Conservation (phyloP, 2,113 vertebrate genomes). For the Mystacornis crossleyi region DNA sequence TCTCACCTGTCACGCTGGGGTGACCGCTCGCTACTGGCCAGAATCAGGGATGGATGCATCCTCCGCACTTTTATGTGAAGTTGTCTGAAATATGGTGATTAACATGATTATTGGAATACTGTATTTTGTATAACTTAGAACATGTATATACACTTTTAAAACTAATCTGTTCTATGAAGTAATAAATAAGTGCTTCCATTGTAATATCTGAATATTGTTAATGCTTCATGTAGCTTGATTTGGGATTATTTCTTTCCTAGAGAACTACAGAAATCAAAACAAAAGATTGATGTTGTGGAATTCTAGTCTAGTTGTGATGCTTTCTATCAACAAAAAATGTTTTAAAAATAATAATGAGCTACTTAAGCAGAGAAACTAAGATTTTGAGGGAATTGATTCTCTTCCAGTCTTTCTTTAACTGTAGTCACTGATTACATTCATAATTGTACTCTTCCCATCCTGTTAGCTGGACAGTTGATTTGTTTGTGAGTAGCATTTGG, state of each 20-base stretch:
- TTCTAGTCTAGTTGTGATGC: conserved; percentile 62
- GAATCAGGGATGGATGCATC: not conserved
- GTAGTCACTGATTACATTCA: not conserved
- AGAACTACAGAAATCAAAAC: conserved; percentile 59
- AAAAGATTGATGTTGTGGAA: conserved; percentile 66
- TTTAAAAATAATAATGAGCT: conserved; percentile 27
- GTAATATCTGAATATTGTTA: conserved; percentile 67
- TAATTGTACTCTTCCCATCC: not conserved
- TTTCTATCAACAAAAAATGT: conserved; percentile 50
- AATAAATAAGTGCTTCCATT: conserved; percentile 72
- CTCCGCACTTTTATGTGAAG: conserved; percentile 53
- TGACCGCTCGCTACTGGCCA: not conserved
- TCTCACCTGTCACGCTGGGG: not conserved
- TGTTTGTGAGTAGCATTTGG: not conserved
- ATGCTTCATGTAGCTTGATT: conserved; percentile 69
- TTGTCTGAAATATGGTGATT: conserved; percentile 58
- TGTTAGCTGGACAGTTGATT: not conserved
- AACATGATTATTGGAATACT: conserved; percentile 67
- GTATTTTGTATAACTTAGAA: conserved; percentile 70
- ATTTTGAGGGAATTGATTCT: conserved; percentile 18
- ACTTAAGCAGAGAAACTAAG: conserved; percentile 56
- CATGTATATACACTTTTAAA: conserved; percentile 72
- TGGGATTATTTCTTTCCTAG: conserved; percentile 38
- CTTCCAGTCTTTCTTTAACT: conserved; percentile 27
- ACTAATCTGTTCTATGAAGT: conserved; percentile 68